Base-by-base conservation (phyloP, 2,888 invertebrate genomes). In the Heliconius aoede region DNA sequence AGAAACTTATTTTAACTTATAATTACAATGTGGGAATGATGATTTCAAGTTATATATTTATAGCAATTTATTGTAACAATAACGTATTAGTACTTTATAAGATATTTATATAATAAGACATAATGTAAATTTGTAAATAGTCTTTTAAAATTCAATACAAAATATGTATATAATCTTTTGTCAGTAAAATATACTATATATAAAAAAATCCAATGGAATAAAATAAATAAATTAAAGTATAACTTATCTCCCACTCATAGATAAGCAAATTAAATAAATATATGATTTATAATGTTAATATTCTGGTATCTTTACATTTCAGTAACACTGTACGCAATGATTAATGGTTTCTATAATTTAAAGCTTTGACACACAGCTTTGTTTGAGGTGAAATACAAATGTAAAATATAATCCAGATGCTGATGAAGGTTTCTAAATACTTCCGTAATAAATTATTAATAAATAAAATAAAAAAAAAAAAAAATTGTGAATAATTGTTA, bases 291-390 rank as follows among this genome's bases (percentile, higher is more conserved):
- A 13, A 69, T 30, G 21, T 51, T 30, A 69, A 69, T 69, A 69
- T 15, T 28, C 13, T 30, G 7, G 30, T n/a, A 51, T 51, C n/a
- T 69, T 69, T 51, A 13, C n/a, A 28, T 51, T 28, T 51, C 30
- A 51, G 30, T 28, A 69, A 69, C 30, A 51, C 55, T 55, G 40
- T 62, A 36, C 28, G 28, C n/a, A n/a, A n/a, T 69, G 51, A 69
- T 69, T 69, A 51, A 69, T 69, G 51, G 30, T 51, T 69, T n/a
- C 51, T 30, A n/a, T 69, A 30, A 30, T 55, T 30, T 51, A 69
- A 46, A 46, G 51, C 28, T 51, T n/a, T n/a, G 51, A 36, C n/a
- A 24, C 65, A 13, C 24, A n/a, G 36, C n/a, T 30, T 21, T 28
- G 68, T 69, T 51, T 51, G 46, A 13, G n/a, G 26, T 30, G 13